Base-by-base conservation (phyloP, 2,797 vertebrate genomes). In the Enteromius viviparus region DNA sequence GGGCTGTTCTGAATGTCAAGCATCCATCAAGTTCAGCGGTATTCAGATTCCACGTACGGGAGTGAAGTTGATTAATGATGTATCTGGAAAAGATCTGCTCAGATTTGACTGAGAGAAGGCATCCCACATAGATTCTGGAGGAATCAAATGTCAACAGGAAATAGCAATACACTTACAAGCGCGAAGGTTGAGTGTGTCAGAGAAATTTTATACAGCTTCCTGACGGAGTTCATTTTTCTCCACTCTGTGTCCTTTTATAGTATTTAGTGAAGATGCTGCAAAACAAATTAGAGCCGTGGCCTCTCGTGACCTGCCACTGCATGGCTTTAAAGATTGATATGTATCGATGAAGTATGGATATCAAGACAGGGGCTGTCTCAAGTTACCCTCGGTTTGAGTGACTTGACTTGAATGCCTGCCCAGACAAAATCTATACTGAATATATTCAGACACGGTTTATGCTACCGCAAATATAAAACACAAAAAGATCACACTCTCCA, bases 161-260 rank as follows among this genome's bases (percentile, higher is more conserved):
- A 93, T 92, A 89, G 91, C 92, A 92, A 95, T 94, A 92, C 92
- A 93, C 93, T 94, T 92, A 91, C 93, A 90, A 91, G 89, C 92
- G 89, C 89, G 79, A 94, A 94, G 91, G 93, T 94, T 94, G 93
- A 91, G 91, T 91, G 92, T 92, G 94, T 94, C 94, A 93, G 92
- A 93, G 94, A 95, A 94, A 95, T 93, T 90, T 89, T 93, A 95
- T 94, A 92, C 93, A 93, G 91, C 94, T 90, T 94, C 92, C 93
- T 94, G 93, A 92, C 89, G 89, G 92, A 92, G 93, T 94, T 95
- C 91, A 91, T 93, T 93, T 94, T 94, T 94, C 93, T 93, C 89
- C 89, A 88, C 34, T 68, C 51, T 34, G 51, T 75, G 83, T 75
- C 83, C 84, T 83, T 85, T 88, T 85, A 83, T 83, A 81, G 82